Evolutionary conservation across 1,140 invertebrate genomes (phyloP).

Genomic region (Paralvinella palmiformis): DNA sequence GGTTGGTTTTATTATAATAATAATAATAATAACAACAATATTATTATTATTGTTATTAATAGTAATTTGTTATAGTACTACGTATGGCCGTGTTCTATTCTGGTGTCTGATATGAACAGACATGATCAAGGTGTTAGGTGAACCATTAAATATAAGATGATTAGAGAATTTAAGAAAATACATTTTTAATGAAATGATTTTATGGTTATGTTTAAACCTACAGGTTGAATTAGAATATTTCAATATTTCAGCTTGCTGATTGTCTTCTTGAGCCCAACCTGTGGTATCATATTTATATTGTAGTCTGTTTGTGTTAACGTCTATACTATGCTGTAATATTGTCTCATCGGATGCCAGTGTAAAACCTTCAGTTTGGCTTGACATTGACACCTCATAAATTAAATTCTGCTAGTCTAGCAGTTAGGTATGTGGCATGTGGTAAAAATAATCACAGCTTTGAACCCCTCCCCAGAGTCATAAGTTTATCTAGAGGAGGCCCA

Average conservation of each 20-base stretch:
- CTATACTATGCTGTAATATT: background rate
- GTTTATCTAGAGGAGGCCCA: background rate
- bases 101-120: background rate
- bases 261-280: background rate
- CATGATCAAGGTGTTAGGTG: background rate
- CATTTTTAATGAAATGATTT: background rate
- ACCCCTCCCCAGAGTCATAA: background rate
- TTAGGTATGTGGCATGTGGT: no score
- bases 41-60: background rate
- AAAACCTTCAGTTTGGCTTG: background rate
- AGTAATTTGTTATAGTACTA: background rate
- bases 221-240: background rate
- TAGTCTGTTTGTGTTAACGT: background rate
- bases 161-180: background rate
- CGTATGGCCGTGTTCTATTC: background rate
- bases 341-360: background rate
- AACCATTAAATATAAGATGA: background rate
- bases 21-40: background rate
- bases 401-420: background rate
- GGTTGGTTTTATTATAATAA: background rate
- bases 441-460: background rate
- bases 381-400: background rate
- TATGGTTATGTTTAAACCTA: background rate
- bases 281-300: background rate
- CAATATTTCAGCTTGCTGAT: background rate